Evolutionary conservation across 2,113 vertebrate genomes (phyloP).

Genomic region (Pseudonaja textilis): DNA sequence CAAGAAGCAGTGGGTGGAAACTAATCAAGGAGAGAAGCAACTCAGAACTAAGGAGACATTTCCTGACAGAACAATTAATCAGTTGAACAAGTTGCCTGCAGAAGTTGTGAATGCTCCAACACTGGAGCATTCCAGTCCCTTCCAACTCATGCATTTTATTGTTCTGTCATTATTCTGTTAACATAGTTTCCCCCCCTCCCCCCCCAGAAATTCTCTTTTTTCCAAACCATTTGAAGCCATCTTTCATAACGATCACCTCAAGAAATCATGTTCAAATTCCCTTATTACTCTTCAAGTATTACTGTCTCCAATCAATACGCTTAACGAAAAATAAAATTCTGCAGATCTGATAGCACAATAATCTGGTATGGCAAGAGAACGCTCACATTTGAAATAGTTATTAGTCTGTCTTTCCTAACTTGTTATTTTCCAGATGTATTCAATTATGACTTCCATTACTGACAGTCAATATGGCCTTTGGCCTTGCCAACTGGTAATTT

Average conservation of each 20-base stretch:
- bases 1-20: too few relatives aligned
- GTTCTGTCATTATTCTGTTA: neutral
- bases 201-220: neutral
- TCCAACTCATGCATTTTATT: neutral
- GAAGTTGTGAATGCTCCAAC: neutral
- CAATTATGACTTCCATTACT: neutral
- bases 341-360: neutral
- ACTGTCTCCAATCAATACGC: neutral
- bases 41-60: neutral
- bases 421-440: neutral
- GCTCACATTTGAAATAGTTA: slow-evolving; percentile 5
- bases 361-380: neutral
- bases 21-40: neutral
- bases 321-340: neutral
- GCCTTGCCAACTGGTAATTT: neutral
- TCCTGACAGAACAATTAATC: neutral
- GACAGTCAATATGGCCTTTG: neutral
- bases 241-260: neutral
- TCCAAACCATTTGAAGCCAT: neutral
- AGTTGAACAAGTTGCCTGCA: neutral
- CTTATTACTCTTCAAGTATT: neutral
- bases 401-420: neutral
- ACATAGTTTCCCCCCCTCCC: rapidly evolving
- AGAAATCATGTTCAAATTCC: neutral
- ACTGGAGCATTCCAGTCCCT: neutral